Evolutionary conservation across 2,888 invertebrate species (phyloP).

Genomic region (Listrodromus nycthemerus): DNA sequence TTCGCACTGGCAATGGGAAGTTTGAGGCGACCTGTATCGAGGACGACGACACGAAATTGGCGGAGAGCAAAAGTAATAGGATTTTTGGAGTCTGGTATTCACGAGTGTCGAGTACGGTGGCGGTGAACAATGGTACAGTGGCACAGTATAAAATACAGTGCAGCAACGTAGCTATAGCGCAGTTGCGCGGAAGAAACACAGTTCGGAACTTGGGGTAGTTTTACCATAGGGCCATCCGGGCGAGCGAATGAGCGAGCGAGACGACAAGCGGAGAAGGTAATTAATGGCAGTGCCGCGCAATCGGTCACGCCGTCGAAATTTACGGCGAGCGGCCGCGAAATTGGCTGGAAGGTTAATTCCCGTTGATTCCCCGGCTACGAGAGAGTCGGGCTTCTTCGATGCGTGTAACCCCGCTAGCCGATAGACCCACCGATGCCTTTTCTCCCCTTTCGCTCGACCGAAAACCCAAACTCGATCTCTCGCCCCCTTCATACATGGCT

Average conservation of each 20-base stretch:
- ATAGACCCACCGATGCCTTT: conserved; percentile 57
- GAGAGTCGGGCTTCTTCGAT: conserved; percentile 60
- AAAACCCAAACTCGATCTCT: conserved; percentile 56
- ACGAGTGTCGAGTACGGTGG: not conserved
- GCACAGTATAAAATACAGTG: not conserved
- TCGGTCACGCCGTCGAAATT: conserved; percentile 68
- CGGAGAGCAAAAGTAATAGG: conserved; percentile 28
- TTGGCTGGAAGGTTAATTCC: conserved; percentile 69
- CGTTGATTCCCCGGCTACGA: conserved; percentile 63
- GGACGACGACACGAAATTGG: conserved; percentile 10
- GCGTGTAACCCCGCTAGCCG: conserved; percentile 63
- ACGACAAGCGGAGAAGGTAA: conserved; percentile 55
- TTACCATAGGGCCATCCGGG: conserved; percentile 41
- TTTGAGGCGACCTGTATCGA: conserved; percentile 6
- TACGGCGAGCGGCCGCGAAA: conserved; percentile 68
- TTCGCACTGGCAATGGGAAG: not conserved
- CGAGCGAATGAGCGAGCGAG: conserved; percentile 54
- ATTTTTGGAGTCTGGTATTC: conserved; percentile 16
- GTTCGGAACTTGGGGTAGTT: conserved; percentile 56
- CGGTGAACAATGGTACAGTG: not conserved
- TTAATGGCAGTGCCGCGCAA: conserved; percentile 68
- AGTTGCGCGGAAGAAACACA: conserved; percentile 9
- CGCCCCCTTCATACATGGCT: conserved; percentile 18
- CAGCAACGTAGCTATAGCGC: not conserved
- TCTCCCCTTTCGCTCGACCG: conserved; percentile 49